Base-by-base conservation (phyloP, 2,888 invertebrate genomes). In the Tortrix viridana region DNA sequence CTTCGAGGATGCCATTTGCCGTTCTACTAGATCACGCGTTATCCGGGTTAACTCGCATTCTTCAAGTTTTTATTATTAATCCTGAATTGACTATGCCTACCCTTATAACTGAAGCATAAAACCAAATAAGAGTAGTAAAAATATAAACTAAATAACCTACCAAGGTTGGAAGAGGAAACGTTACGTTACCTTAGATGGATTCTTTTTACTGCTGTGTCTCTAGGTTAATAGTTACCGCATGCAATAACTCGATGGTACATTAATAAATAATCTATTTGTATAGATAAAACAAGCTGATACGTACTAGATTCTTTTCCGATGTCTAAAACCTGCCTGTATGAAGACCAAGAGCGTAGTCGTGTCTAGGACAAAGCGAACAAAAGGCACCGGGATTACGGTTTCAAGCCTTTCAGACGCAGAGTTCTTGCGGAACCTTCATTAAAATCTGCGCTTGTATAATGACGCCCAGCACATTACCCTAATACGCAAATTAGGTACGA, bases 281-380 rank as follows among this genome's bases (percentile, higher is more conserved):
- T n/a, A 12, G 26, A 16, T 18, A 49, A 26, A 26, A 49, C 26
- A 14, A 18, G 5, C 49, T 32, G 12, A 18, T 49, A 26, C 49
- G 12, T 49, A 26, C 7, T 14, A 48, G 26, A 26, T 50, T 41
- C 20, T 52, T 52, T 53, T 9, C 41, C 3, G 41, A 53, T 26
- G 22, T 38, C 18, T 38, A 19, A 41, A 41, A 57, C 49, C 37
- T 55, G 43, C 53, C 22, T 70, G 70, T 69, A 68, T 57, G 67
- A 70, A 73, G 68, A 69, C 72, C 73, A 26, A 63, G 72, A 74
- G 76, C 72, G 73, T 72, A 68, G 71, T 71, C 70, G 72, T 59
- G 71, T 64, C 64, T 68, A 69, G 79, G 73, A 84, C 81, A 84
- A 85, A 82, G 79, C 74, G 73, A 78, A 84, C 83, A 82, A 85